Evolutionary conservation across 2,888 invertebrate genomes (phyloP), one percentile per base, ranked within the genome.

Genomic region (Drosophila diplacantha): DNA sequence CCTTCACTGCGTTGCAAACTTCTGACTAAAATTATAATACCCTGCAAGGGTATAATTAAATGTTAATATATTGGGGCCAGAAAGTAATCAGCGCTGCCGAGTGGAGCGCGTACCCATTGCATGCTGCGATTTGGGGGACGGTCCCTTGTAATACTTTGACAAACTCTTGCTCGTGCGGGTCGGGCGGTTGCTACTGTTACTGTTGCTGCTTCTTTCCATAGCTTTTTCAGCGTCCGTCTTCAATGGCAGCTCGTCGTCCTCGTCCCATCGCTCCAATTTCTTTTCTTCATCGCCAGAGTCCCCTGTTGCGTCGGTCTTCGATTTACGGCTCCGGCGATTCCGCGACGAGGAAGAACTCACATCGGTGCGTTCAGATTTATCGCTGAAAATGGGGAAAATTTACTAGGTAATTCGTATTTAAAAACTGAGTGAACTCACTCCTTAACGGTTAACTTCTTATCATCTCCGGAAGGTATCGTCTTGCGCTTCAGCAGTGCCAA

Each of bases 91-190:
- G 16, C 77, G 77, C 7, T 83, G 77, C 6, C 85, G 75, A 14
- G 85, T 74, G 20, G 80, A 75, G 14, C 85, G 82, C 24, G 84
- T 80, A 9, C 83, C 83, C 83, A 83, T 82, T 18, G 73, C 64
- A 50, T 82, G 79, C 16, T 70, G 79, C 7, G 83, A 73, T 46
- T 71, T 71, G 22, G 71, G 64, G 6, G 65, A 29, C 43, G 71
- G 87, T 32, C 83, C 81, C 47, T 87, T 87, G 59, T 87, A 87
- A 72, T 87, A 87, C 70, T 85, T 87, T 4, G 87, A 87, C 59
- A 85, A 66, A 1, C 86, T 85, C 71, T 87, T 87, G 69, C 87
- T 87, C 43, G 80, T 78, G 31, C 87, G 79, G n/a, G 85, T 73
- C 7, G 87, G 86, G n/a, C 87, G 85, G 54, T 70, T 70, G 29